These are phyloP conservation scores for Alectoris magna DNA, from an alignment of 2,797 vertebrate species.

Conservation along the genomic window DNA sequence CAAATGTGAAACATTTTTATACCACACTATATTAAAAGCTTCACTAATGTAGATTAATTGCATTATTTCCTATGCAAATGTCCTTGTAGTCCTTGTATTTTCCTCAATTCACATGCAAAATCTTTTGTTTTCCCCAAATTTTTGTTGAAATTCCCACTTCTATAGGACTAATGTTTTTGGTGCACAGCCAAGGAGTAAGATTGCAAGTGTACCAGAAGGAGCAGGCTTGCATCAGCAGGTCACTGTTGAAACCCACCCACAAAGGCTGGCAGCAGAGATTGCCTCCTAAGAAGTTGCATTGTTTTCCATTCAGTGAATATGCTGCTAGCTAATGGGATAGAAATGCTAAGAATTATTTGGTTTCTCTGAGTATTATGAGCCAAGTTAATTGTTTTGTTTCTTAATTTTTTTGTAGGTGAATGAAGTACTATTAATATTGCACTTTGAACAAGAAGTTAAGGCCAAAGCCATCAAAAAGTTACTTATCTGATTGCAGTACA, in stretches of 20 bases:
- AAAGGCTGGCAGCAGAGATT: constrained; percentile 10
- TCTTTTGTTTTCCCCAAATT: neutral
- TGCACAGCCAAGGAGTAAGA: neutral
- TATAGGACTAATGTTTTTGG: neutral
- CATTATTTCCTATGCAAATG: neutral
- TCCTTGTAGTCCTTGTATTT: neutral
- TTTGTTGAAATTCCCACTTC: neutral
- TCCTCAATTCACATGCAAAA: neutral
- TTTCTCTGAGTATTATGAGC: constrained; percentile 3
- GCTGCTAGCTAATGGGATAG: constrained; percentile 21
- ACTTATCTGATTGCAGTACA: neutral
- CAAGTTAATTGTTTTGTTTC: constrained; percentile 36
- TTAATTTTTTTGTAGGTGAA: constrained; percentile 20
- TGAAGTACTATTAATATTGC: neutral
- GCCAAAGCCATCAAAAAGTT: neutral
- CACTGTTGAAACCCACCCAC: constrained; percentile 24
- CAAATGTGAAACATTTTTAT: neutral
- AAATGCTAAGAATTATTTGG: neutral
- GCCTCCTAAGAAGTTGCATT: constrained; percentile 23
- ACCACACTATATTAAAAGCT: neutral
- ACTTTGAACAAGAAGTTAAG: constrained; percentile 5
- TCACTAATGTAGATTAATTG: neutral
- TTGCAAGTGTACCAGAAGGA: constrained; percentile 13
- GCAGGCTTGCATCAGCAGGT: constrained; percentile 1
- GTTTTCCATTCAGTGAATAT: constrained; percentile 18